A percentile compares a stretch with the other conserved stretches of the same genome.
Evolutionary conservation across 1,140 invertebrate genomes (phyloP).

Genomic region (Rhizoglyphus robini): DNA sequence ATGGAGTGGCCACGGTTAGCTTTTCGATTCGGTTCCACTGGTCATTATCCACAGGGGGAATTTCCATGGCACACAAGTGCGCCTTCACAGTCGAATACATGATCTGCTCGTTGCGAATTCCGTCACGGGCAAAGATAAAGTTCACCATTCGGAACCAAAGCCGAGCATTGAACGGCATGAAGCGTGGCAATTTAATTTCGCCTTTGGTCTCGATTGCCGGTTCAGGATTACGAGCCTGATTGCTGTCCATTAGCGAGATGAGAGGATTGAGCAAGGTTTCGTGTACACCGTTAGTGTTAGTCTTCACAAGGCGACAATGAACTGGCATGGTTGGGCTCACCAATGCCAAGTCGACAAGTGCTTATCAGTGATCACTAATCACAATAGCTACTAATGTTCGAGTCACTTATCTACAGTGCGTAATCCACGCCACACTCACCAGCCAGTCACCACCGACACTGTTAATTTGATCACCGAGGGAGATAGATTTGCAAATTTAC

Average conservation of each 20-base stretch:
- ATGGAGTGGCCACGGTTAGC: background rate
- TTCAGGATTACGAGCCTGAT: background rate
- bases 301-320: too few relatives aligned
- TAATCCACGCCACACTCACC: too few relatives aligned
- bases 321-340: too few relatives aligned
- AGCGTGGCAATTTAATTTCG: background rate
- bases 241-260: background rate
- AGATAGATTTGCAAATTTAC: too few relatives aligned
- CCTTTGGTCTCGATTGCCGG: background rate
- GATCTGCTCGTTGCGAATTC: background rate
- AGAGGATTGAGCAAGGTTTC: too few relatives aligned
- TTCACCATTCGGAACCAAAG: background rate
- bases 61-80: background rate
- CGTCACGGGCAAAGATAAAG: background rate
- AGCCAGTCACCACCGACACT: too few relatives aligned
- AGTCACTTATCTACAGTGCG: too few relatives aligned
- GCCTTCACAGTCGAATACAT: background rate
- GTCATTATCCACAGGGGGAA: background rate
- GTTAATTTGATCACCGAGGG: too few relatives aligned
- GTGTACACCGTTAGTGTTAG: too few relatives aligned
- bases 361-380: too few relatives aligned
- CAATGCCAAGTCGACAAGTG: too few relatives aligned
- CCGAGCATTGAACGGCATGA: background rate
- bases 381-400: too few relatives aligned
- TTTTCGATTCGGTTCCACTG: background rate